Base-by-base conservation (phyloP, 1,140 invertebrate species). In the Mya arenaria region DNA sequence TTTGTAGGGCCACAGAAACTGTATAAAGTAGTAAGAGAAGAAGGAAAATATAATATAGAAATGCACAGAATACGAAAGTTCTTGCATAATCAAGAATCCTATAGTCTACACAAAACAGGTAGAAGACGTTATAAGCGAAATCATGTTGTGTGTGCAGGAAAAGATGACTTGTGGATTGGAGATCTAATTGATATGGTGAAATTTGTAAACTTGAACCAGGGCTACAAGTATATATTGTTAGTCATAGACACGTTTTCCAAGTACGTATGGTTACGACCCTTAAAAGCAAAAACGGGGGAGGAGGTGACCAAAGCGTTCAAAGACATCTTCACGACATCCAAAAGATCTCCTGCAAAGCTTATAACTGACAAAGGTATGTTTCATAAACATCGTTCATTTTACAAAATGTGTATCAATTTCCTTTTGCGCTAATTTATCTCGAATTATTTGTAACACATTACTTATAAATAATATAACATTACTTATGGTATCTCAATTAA, bases 21-120 rank as follows among this genome's bases (percentile, higher is more conserved):
- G 17, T 72, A 72, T 23, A 72, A 55, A 72, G 68, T 56, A 55
- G 69, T 72, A n/a, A 44, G 58, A 72, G 41, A 37, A 34, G 69
- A 72, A 28, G 60, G 60, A 17, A 28, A 63, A 63, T 63, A n/a
- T 63, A n/a, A 63, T 63, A 63, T 63, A 10, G 60, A 34, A 6
- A 63, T 63, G 60, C 60, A 63, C 32, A 63, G 60, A 63, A 63
- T 28, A 56, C 55, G 55, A 5, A 4, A 56, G 19, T 56, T 56
- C 28, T 19, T 56, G n/a, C n/a, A n/a, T n/a, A n/a, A 69, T 56
- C 69, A 72, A 37, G 44, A 72, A 56, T 8, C 44, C 1, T 56
- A 56, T 28, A 72, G 68, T 55, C 30, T 72, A 55, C 48, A 55
- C 37, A 72, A 72, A 55, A 44, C 68, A 10, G n/a, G n/a, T n/a